A percentile compares a stretch with the other conserved stretches of the same genome.
Conservation (phyloP, 2,113 vertebrate species). For the Empidonax alnorum region DNA sequence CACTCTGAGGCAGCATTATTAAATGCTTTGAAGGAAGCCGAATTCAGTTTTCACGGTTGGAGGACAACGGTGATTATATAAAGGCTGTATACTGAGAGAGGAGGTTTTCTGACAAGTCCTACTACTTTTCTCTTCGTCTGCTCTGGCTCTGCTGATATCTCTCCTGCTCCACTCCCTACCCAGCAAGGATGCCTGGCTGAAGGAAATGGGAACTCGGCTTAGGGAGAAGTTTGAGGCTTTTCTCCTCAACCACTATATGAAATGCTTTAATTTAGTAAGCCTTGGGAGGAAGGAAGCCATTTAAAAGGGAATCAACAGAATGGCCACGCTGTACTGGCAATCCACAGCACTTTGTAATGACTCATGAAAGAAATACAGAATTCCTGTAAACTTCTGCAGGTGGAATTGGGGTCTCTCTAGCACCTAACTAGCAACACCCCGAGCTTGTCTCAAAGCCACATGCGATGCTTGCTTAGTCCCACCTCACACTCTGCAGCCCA, state of each 20-base stretch:
- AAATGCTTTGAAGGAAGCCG: neutral
- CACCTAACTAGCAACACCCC: neutral
- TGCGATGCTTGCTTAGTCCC: neutral
- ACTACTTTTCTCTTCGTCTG: neutral
- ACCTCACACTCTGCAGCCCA: constrained; percentile 40
- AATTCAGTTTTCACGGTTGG: neutral
- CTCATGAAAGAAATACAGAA: neutral
- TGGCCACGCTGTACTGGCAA: neutral
- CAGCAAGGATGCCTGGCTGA: neutral
- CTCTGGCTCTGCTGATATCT: neutral
- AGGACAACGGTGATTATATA: constrained; percentile 9
- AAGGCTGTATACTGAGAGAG: neutral
- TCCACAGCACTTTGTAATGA: neutral
- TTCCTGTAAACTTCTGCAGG: neutral
- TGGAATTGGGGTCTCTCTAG: neutral
- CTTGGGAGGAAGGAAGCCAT: neutral
- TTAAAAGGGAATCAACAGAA: constrained; percentile 25
- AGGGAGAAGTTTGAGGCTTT: neutral
- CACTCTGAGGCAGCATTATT: neutral
- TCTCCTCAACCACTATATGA: neutral
- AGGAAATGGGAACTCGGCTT: neutral
- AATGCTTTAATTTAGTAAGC: neutral
- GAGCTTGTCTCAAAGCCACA: neutral
- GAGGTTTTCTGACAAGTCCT: constrained; percentile 12
- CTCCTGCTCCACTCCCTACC: neutral